Evolutionary conservation across 2,888 invertebrate genomes (phyloP).

Genomic region (Pomacea canaliculata): DNA sequence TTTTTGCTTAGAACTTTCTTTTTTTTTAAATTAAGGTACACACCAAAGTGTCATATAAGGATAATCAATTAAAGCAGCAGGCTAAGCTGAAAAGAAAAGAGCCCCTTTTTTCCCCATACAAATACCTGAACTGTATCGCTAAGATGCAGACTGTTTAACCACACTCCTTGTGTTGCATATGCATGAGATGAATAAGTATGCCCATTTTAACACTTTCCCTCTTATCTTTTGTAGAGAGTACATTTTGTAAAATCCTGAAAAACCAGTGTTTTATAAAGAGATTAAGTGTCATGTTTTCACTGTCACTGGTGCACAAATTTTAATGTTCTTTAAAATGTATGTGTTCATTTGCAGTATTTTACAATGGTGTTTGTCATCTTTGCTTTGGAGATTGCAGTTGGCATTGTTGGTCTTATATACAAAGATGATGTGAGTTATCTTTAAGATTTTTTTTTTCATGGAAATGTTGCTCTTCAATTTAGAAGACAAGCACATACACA

Average conservation of each 20-base stretch:
- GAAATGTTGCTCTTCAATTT: background rate
- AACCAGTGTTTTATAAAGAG: too few species aligned
- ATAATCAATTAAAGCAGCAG: background rate
- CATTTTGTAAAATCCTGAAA: too few species aligned
- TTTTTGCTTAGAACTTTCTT: background rate
- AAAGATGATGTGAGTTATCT: slow-evolving; percentile 76
- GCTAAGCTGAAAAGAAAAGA: background rate
- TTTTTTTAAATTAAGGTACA: background rate
- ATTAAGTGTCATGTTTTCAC: too few species aligned
- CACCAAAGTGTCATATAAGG: background rate
- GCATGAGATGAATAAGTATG: too few species aligned
- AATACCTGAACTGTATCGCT: too few species aligned
- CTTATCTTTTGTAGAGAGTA: too few species aligned
- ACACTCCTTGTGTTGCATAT: too few species aligned
- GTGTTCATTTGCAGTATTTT: slow-evolving; percentile 78
- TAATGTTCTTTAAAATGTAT: too few species aligned
- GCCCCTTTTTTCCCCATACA: too few species aligned
- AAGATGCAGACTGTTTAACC: too few species aligned
- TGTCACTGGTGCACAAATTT: too few species aligned
- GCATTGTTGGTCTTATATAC: slow-evolving; percentile 83
- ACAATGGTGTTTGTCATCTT: slow-evolving; percentile 82
- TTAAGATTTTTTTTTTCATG: background rate
- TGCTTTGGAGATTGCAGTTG: slow-evolving; percentile 81
- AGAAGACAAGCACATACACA: background rate
- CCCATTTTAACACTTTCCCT: too few species aligned